Evolutionary conservation across 64 coral and sea anemone species (phyloP).

Genomic region (Anthopleura sola): DNA sequence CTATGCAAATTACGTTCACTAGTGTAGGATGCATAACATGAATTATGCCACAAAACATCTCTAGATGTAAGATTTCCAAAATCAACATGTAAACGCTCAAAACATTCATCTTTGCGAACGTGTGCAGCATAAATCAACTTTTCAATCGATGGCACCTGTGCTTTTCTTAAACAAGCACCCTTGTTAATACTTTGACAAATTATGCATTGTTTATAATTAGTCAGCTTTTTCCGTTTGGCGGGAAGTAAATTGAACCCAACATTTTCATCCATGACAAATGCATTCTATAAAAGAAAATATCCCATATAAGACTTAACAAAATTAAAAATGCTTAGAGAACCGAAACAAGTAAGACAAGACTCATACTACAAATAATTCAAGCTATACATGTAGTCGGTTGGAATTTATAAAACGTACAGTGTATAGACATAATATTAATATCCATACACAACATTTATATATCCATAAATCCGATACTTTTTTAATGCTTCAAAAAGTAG

Average conservation of each 20-base stretch:
- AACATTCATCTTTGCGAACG: slow-evolving; percentile 35
- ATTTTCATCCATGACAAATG: not conserved
- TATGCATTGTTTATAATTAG: not conserved
- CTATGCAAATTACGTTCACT: slow-evolving; percentile 50
- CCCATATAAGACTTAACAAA: not conserved
- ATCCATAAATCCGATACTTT: too few relatives aligned
- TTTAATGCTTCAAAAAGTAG: too few relatives aligned
- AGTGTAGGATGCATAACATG: slow-evolving; percentile 54
- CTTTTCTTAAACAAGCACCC: slow-evolving; percentile 24
- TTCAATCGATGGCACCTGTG: not conserved
- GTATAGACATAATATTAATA: not conserved
- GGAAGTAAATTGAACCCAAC: not conserved
- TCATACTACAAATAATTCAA: too few relatives aligned
- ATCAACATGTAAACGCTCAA: slow-evolving; percentile 33
- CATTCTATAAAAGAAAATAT: not conserved
- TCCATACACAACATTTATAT: too few relatives aligned
- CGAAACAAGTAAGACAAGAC: not conserved
- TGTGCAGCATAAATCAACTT: slow-evolving; percentile 40
- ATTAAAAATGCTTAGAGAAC: not conserved
- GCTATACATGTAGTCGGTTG: too few relatives aligned
- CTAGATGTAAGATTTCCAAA: not conserved
- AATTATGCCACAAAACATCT: slow-evolving; percentile 51
- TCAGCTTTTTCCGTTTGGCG: not conserved
- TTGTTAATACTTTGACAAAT: not conserved
- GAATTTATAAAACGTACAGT: not conserved